phyloP scores from a whole-genome alignment of 2,888 invertebrate genomes.

The Ectemnius lituratus region DNA sequence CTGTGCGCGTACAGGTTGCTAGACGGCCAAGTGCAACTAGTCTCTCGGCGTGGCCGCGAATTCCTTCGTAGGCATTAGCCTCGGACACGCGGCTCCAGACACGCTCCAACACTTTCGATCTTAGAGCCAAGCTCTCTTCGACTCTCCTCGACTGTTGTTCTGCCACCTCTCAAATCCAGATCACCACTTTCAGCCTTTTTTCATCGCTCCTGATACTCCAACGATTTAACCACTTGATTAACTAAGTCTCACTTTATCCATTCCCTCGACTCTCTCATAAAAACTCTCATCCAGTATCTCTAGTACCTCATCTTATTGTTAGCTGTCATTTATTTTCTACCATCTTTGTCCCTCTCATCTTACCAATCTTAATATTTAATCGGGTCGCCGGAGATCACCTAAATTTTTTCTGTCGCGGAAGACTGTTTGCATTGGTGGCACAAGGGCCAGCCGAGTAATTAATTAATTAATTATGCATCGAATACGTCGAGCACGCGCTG shows the following conservation, averaged over 20 bases:
- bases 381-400: background rate
- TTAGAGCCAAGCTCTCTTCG: slow-evolving; percentile 27
- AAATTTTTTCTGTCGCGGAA: background rate
- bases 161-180: too few species aligned
- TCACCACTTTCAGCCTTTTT: too few species aligned
- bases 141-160: background rate
- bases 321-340: too few species aligned
- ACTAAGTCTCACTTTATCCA: background rate
- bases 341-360: too few species aligned
- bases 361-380: too few species aligned
- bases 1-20: slow-evolving; percentile 5
- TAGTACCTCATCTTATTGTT: too few species aligned
- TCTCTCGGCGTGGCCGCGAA: background rate
- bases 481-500: background rate
- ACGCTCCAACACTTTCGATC: slow-evolving; percentile 42
- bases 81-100: background rate
- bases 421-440: background rate
- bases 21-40: slow-evolving; percentile 14
- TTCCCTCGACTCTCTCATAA: too few species aligned
- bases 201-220: too few species aligned
- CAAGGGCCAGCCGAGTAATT: background rate
- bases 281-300: too few species aligned
- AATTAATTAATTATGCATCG: slow-evolving; percentile 13
- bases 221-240: too few species aligned
- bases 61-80: slow-evolving; percentile 4